Percentiles rank a stretch among this genome's conserved stretches.
These are phyloP conservation scores for Tribolium freemani DNA, from an alignment of 2,888 invertebrate species.

Conservation along the genomic window DNA sequence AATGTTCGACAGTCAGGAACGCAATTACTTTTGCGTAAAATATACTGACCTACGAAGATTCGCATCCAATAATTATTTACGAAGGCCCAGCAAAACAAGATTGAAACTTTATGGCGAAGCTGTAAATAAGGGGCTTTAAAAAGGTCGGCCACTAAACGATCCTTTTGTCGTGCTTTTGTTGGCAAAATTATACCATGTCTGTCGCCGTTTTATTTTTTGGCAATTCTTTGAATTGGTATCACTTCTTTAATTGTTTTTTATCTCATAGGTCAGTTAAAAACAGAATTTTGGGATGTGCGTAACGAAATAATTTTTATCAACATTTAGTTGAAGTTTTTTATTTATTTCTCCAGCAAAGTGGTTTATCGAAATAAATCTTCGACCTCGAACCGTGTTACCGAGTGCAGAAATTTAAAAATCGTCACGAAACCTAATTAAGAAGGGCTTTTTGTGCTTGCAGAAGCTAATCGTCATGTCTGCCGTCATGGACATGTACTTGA, in stretches of 20 bases:
- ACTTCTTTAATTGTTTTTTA: neutral
- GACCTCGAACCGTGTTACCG: neutral
- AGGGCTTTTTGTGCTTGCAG: conserved; percentile 12
- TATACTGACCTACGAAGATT: too few species aligned
- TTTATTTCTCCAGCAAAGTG: conserved; percentile 1
- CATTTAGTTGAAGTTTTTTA: neutral
- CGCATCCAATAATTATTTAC: too few species aligned
- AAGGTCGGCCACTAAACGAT: too few species aligned
- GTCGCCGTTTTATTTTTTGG: too few species aligned
- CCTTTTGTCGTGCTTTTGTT: too few species aligned
- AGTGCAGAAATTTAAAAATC: neutral
- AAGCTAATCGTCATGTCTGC: conserved; percentile 59
- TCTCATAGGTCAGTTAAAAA: neutral
- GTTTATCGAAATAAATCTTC: neutral
- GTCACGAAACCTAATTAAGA: neutral
- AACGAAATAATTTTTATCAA: neutral
- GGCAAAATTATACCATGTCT: too few species aligned
- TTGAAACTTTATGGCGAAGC: too few species aligned
- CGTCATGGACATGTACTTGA: conserved; percentile 71
- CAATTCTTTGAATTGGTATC: too few species aligned
- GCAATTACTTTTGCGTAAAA: too few species aligned
- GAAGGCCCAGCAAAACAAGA: too few species aligned
- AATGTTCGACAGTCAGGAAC: too few species aligned
- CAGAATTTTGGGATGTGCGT: neutral
- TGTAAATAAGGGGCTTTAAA: too few species aligned